Conservation (phyloP, 1,140 invertebrate species). For the Leptinotarsa texana region DNA sequence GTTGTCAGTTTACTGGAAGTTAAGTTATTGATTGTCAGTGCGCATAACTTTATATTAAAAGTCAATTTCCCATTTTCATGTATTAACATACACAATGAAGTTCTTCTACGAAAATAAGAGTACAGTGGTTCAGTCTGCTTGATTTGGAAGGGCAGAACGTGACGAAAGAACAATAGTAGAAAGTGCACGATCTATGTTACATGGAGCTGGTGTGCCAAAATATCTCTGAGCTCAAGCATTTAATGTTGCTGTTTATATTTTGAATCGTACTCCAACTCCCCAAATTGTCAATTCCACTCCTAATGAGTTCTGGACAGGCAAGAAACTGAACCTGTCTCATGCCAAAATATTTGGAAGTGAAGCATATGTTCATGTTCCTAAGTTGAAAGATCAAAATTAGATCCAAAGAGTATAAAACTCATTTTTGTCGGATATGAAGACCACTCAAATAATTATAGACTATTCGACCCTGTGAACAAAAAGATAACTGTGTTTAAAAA, state of each 20-base stretch:
- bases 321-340: neutral
- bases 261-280: slow-evolving; percentile 48
- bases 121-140: too few relatives aligned
- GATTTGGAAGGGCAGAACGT: slow-evolving; percentile 53
- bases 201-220: slow-evolving; percentile 49
- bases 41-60: too few relatives aligned
- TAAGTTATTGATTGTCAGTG: too few relatives aligned
- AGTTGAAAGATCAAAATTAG: neutral
- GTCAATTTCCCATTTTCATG: too few relatives aligned
- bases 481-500: neutral
- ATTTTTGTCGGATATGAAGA: neutral
- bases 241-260: slow-evolving; percentile 51
- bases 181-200: slow-evolving; percentile 53
- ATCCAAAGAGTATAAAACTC: neutral
- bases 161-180: slow-evolving; percentile 56
- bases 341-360: neutral
- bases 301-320: neutral
- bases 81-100: too few relatives aligned
- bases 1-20: too few relatives aligned
- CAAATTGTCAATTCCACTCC: slow-evolving; percentile 27
- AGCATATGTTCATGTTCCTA: neutral
- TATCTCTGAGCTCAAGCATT: slow-evolving; percentile 58
- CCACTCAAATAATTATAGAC: neutral
- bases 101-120: too few relatives aligned
- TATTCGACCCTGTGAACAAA: neutral